Base-by-base conservation (phyloP, 2,797 vertebrate genomes). In the Gobio occitaniae region DNA sequence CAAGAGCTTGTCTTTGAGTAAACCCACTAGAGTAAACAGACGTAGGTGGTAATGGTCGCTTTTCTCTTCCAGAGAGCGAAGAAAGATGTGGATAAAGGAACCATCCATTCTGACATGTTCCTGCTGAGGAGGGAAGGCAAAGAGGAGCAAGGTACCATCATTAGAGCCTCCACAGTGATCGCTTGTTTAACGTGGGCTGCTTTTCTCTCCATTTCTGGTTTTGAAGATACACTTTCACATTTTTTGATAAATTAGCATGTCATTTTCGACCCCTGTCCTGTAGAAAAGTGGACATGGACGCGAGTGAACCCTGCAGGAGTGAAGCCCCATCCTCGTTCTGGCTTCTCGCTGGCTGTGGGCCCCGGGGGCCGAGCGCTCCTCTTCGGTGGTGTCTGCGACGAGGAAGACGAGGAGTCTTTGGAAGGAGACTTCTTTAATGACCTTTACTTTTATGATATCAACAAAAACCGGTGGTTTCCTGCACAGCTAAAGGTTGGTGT, bases 81-180 rank as follows among this genome's bases (percentile, higher is more conserved):
- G 93, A 99, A 98, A 19, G 98, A 99, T 2, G 96, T 99, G 56
- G 98, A 99, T 92, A 98, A 96, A 91, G 98, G 98, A 83, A 97
- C 94, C 70, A 96, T 97, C 90, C 97, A 99, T 89, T 94, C 96
- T 0, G 98, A 99, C 90, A 97, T 97, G 98, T 99, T 97, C 89
- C 93, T 97, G 66, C 92, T 99, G 88, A 97, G 94, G 91, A 85
- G 92, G 8, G 97, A 97, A 61, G 95, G 94, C 5, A 91, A 92
- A 86, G 96, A 94, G 25, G 92, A 92, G 78, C 93, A 95, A 92
- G 95, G 95, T 95, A 91, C 29, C 68, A n/a, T 75, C 75, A 81
- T 71, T 59, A 66, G 65, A 56, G 38, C 75, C 25, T 11, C 32
- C 25, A 15, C 59, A 3, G 21, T 54, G 29, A 59, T 54, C 2